Evolutionary conservation across 1,140 invertebrate species (phyloP).

Genomic region (Drosophila punjabiensis): DNA sequence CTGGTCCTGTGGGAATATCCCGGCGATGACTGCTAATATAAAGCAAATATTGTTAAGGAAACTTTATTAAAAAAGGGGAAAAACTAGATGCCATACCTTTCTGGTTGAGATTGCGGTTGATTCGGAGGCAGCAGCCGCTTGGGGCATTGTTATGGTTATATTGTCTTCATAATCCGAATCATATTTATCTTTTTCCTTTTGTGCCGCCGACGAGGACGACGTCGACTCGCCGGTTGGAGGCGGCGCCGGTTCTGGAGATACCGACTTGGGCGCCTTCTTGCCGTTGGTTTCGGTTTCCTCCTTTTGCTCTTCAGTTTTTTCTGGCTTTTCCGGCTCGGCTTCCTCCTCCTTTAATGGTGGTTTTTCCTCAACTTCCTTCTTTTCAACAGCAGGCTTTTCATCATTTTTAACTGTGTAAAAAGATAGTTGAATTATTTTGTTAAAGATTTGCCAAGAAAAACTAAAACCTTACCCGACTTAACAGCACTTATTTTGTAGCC

Average conservation of each 20-base stretch:
- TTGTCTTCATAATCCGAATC: slow-evolving; percentile 87
- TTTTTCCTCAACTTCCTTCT: slow-evolving; percentile 33
- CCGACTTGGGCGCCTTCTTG: slow-evolving; percentile 24
- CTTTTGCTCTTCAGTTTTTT: slow-evolving; percentile 1
- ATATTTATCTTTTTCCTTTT: slow-evolving; percentile 77
- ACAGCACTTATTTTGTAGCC: slow-evolving; percentile 88
- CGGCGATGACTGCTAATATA: slow-evolving; percentile 35
- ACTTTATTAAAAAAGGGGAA: too few species aligned
- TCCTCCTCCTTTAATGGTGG: slow-evolving; percentile 7
- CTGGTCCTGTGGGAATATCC: slow-evolving; percentile 21
- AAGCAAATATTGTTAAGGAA: not conserved
- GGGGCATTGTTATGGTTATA: slow-evolving; percentile 87
- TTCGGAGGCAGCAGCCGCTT: slow-evolving; percentile 37
- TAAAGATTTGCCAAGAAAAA: accelerated
- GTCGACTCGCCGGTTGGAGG: slow-evolving; percentile 4
- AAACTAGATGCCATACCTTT: slow-evolving; percentile 24
- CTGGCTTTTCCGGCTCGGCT: slow-evolving; percentile 5
- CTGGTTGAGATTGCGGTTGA: slow-evolving; percentile 6
- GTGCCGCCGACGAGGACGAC: slow-evolving; percentile 31
- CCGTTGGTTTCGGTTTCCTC: slow-evolving; percentile 41
- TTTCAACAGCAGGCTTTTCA: slow-evolving; percentile 28
- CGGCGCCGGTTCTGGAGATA: slow-evolving; percentile 24
- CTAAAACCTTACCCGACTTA: slow-evolving; percentile 50
- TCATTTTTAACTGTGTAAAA: slow-evolving; percentile 23
- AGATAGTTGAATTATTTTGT: not conserved